Base-by-base conservation (phyloP, 2,797 vertebrate genomes). In the Chelonia mydas region DNA sequence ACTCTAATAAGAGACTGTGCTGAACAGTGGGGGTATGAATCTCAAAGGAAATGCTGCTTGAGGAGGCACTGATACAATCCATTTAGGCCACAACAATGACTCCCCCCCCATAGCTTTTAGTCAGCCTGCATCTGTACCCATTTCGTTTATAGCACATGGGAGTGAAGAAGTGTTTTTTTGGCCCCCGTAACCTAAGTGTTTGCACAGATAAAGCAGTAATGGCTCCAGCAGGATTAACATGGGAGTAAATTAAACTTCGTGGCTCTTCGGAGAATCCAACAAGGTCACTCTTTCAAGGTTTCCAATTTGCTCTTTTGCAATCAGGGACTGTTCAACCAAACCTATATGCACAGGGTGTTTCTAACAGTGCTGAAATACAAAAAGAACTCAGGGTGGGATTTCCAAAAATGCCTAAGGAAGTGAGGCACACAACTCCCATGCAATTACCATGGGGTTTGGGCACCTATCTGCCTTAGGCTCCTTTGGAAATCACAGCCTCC, bases 101-200 rank as follows among this genome's bases (percentile, higher is more conserved):
- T 95, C 96, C 59, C 83, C 59, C 84, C 78, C 45, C 61, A 55
- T 25, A 84, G 88, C 84, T 90, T 91, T 88, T 83, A 88, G 90
- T 68, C 89, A 92, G 89, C 45, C 19, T 0, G 84, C 95, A 94
- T 93, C 95, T 94, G 86, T 97, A 92, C 93, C 83, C 89, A 90
- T 84, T 96, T 91, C 91, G 80, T 97, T 97, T 91, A 96, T 3
- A 90, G 90, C 93, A 94, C 95, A 95, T 81, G 93, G 87, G 93
- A 96, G 97, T 90, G 95, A 96, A 96, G 94, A 97, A 95, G 95
- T 45, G 78, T 92, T 94, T 94, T 94, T 95, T 96, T 95, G 93
- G 94, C 94, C 90, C 94, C 91, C 92, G 92, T 93, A 96, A 95
- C 86, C 89, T 86, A 82, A 96, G 93, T 87, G 94, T 93, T 95